These are phyloP conservation scores for Odontesthes bonariensis DNA, from an alignment of 2,113 vertebrate genomes.

Conservation along the genomic window DNA sequence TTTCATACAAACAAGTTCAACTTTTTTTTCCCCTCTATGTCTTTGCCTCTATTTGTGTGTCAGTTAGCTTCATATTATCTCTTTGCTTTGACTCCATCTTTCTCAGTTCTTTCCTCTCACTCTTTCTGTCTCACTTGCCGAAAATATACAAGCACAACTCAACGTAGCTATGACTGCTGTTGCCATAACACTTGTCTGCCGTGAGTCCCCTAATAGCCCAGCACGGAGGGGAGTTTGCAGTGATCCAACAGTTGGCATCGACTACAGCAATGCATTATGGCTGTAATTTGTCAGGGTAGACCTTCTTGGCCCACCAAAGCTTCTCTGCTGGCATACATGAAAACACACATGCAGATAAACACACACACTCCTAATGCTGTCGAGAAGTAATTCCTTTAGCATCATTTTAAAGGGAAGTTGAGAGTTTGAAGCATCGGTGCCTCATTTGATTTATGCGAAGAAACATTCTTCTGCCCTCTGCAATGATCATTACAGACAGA, in stretches of 20 bases:
- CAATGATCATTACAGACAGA: too few relatives aligned
- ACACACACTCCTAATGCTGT: constrained; percentile 6
- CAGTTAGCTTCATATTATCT: background rate
- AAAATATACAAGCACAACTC: constrained; percentile 48
- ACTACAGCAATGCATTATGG: constrained; percentile 46
- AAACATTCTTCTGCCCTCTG: background rate
- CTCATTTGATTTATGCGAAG: constrained; percentile 32
- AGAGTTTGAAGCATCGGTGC: constrained; percentile 14
- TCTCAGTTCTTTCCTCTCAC: constrained; percentile 4
- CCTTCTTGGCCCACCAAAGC: constrained; percentile 71
- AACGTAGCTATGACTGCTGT: constrained; percentile 69
- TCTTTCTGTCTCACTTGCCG: constrained; percentile 17
- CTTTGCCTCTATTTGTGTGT: background rate
- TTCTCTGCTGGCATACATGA: constrained; percentile 48
- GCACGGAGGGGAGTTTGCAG: constrained; percentile 52
- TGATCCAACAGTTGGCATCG: constrained; percentile 69
- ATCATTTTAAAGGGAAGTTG: background rate
- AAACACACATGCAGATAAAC: constrained; percentile 9
- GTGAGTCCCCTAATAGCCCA: constrained; percentile 50
- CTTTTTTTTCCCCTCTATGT: background rate
- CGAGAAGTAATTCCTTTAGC: constrained; percentile 48
- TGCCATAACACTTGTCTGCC: constrained; percentile 75
- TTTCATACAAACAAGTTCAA: background rate
- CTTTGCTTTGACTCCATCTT: constrained; percentile 4
- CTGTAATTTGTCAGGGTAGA: constrained; percentile 58